Evolutionary conservation across 2,888 invertebrate species (phyloP), one percentile per base, ranked within the genome.

Genomic region (Microplitis deprimator): DNA sequence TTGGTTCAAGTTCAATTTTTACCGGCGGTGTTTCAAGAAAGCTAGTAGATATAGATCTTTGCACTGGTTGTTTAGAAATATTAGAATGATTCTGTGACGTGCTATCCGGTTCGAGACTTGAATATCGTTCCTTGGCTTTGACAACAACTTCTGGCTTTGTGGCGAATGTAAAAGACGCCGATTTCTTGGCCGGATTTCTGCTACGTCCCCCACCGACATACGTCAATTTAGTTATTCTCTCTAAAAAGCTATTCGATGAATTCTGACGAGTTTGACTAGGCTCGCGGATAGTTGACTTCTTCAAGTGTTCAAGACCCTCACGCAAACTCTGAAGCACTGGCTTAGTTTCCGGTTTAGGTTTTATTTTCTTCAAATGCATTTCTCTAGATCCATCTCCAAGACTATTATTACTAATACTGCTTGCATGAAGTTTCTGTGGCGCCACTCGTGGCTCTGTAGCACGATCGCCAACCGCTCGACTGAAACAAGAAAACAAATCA

Each of bases 141-240:
- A 89, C 88, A 59, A 88, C 86, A 17, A 89, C 79, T 80, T 89
- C 89, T 41, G 89, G 89, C 74, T 89, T 83, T 8, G 88, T 84
- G 4, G 89, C 89, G 76, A 89, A 90, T 29, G 90, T 90, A 76
- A 90, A 90, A n/a, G 90, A 90, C 0, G 90, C 90, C 0, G 90
- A 90, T 79, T 90, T 90, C 75, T 89, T 90, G 50, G 89, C 90
- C 0, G 89, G 88, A 75, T 88, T 89, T 60, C 88, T 84, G 69
- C 84, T 83, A 6, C 87, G 85, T n/a, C 82, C 73, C 29, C 83
- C 84, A 5, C 77, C 77, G 41, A 74, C 77, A 8, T 89, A 88
- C 7, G 89, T 86, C 3, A 89, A 78, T 79, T 88, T 89, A 29
- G 87, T 83, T 73, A 89, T 89, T 72, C 85, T 82, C n/a, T 89